Conservation (phyloP, 1,140 invertebrate species). For the Drosophila sulfurigaster region DNA sequence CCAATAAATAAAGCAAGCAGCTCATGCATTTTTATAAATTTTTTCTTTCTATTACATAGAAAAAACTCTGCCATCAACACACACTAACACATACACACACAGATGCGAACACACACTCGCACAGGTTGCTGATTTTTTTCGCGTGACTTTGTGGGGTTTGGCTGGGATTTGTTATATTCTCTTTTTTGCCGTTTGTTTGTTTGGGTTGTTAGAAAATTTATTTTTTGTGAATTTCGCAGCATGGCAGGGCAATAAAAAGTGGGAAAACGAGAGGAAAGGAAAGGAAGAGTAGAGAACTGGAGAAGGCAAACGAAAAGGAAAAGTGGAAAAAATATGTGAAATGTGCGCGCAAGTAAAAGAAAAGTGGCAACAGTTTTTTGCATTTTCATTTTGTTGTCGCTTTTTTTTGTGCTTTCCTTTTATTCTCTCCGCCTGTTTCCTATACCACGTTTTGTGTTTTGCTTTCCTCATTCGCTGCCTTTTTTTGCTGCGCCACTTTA, state of each 20-base stretch:
- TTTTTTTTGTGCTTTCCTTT: conserved; percentile 27
- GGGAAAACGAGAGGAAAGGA: conserved; percentile 23
- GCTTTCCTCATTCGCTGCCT: conserved; percentile 64
- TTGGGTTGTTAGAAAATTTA: conserved; percentile 83
- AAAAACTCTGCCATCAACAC: conserved; percentile 32
- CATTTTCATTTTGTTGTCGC: conserved; percentile 43
- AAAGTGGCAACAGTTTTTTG: conserved; percentile 75
- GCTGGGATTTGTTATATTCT: conserved; percentile 66
- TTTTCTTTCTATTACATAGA: conserved; percentile 70
- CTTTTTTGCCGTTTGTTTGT: conserved; percentile 78
- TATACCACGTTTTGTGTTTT: conserved; percentile 74
- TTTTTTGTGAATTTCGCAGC: conserved; percentile 75
- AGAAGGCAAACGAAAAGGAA: conserved; percentile 51
- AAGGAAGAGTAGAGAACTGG: conserved; percentile 46
- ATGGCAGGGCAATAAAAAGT: conserved; percentile 11
- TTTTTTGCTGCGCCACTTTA: conserved; percentile 54
- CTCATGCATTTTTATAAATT: conserved; percentile 70
- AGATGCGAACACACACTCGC: conserved; percentile 28
- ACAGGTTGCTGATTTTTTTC: conserved; percentile 68
- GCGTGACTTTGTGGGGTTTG: conserved; percentile 69
- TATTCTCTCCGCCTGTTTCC: conserved; percentile 38
- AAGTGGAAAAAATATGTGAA: conserved; percentile 64
- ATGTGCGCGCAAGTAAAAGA: conserved; percentile 77
- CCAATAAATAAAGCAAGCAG: conserved; percentile 49
- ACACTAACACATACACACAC: conserved; percentile 15